Evolutionary conservation across 64 coral and sea anemone species (phyloP).

Genomic region (Trachythela sp.): DNA sequence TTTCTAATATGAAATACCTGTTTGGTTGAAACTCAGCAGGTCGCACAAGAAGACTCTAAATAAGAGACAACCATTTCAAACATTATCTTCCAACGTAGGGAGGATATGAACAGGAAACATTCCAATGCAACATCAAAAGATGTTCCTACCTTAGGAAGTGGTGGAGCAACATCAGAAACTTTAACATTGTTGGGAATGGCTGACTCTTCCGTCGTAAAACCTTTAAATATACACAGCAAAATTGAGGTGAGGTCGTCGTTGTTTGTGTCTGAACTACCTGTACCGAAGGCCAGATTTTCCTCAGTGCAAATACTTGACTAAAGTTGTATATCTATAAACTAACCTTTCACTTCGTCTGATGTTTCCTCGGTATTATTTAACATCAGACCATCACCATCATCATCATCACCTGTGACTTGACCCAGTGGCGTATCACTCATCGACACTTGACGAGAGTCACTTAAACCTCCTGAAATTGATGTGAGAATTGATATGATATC

Average conservation of each 20-base stretch:
- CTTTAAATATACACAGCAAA: neutral
- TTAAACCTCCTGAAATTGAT: neutral
- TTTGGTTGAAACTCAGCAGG: neutral
- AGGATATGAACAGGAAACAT: too few species aligned
- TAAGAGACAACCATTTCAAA: neutral
- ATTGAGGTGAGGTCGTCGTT: neutral
- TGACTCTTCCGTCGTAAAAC: conserved; percentile 9
- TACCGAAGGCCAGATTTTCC: too few species aligned
- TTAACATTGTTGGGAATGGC: conserved; percentile 9
- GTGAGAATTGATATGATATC: too few species aligned
- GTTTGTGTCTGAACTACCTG: too few species aligned
- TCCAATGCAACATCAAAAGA: too few species aligned
- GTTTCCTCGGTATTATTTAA: neutral
- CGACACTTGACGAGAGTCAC: neutral
- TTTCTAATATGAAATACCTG: neutral
- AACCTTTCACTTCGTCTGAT: conserved; percentile 8
- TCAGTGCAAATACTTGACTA: too few species aligned
- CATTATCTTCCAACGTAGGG: too few species aligned
- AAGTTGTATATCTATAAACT: neutral
- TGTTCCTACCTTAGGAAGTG: neutral
- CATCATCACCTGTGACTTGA: neutral
- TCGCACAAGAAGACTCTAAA: neutral
- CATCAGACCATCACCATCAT: conserved; percentile 16
- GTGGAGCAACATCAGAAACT: neutral
- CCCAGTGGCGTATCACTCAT: conserved; percentile 12